These are phyloP conservation scores for Ceratina calcarata DNA, from an alignment of 1,140 invertebrate genomes.

Conservation along the genomic window DNA sequence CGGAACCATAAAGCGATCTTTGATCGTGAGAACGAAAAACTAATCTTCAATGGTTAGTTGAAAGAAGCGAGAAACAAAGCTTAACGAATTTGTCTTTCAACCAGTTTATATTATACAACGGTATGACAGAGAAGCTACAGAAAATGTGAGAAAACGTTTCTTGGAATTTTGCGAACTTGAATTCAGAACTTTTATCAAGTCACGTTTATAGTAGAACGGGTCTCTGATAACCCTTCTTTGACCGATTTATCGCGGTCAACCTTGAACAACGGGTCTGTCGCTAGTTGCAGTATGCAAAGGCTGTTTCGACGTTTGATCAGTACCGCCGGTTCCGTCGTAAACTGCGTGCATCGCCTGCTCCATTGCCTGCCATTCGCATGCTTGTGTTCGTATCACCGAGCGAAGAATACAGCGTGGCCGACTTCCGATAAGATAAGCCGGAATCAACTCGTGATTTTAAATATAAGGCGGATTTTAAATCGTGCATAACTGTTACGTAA, in stretches of 20 bases:
- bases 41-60: background rate
- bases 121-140: background rate
- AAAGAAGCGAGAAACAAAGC: background rate
- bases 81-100: background rate
- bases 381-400: constrained; percentile 12
- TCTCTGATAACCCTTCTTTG: constrained; percentile 57
- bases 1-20: background rate
- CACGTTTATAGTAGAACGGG: background rate
- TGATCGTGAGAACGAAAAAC: background rate
- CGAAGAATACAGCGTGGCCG: constrained; percentile 34
- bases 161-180: constrained; percentile 16
- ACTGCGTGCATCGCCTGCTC: background rate
- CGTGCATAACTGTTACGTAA: constrained; percentile 3
- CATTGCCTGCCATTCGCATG: constrained; percentile 7
- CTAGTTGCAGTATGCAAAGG: constrained; percentile 1
- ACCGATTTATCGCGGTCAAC: constrained; percentile 59
- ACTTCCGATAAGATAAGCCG: constrained; percentile 52
- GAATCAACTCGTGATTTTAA: background rate
- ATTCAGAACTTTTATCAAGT: background rate
- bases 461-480: constrained; percentile 12
- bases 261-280: constrained; percentile 45
- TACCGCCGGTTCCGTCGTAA: constrained; percentile 34
- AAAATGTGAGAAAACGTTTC: background rate
- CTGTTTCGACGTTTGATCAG: constrained; percentile 43
- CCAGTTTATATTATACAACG: background rate